These are phyloP conservation scores for Eunapius fragilis DNA, from an alignment of 37 sponge, comb jelly and placozoan species.

Conservation along the genomic window DNA sequence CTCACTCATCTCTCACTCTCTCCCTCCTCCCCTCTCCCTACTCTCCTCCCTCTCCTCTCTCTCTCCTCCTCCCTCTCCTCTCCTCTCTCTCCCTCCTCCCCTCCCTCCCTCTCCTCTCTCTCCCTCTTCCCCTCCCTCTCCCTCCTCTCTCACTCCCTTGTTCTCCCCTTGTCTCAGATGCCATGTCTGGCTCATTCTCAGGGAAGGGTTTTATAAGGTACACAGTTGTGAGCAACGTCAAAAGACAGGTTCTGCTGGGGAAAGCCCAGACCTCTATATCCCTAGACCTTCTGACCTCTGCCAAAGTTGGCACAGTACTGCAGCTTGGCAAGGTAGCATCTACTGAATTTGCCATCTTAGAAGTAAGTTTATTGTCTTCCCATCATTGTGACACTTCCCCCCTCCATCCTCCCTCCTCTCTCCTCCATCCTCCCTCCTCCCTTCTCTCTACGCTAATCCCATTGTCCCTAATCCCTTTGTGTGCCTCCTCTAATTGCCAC, in stretches of 20 bases:
- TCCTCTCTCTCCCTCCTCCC: neutral
- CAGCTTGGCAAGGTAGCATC: constrained; percentile 27
- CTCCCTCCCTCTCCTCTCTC: neutral
- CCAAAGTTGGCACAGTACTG: constrained; percentile 34
- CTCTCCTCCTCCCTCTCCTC: neutral
- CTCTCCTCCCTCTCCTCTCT: neutral
- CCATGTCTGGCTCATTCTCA: neutral
- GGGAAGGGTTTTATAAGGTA: neutral
- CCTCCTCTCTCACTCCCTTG: neutral
- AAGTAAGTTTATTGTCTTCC: no score
- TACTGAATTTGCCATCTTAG: constrained; percentile 45
- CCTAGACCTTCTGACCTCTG: constrained; percentile 31
- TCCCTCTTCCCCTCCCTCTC: neutral
- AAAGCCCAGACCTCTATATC: constrained; percentile 29
- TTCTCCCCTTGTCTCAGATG: neutral
- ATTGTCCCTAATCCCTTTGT: neutral
- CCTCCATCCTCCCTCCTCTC: neutral
- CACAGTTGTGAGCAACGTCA: neutral
- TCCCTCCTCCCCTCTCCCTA: no score
- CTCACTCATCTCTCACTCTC: neutral
- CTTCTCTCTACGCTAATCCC: neutral
- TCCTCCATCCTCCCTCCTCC: no score
- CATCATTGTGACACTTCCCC: neutral
- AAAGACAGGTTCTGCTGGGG: neutral
- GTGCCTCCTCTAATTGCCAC: neutral